Conservation (phyloP, 2,888 invertebrate genomes). For the Allolobophora icterica region DNA sequence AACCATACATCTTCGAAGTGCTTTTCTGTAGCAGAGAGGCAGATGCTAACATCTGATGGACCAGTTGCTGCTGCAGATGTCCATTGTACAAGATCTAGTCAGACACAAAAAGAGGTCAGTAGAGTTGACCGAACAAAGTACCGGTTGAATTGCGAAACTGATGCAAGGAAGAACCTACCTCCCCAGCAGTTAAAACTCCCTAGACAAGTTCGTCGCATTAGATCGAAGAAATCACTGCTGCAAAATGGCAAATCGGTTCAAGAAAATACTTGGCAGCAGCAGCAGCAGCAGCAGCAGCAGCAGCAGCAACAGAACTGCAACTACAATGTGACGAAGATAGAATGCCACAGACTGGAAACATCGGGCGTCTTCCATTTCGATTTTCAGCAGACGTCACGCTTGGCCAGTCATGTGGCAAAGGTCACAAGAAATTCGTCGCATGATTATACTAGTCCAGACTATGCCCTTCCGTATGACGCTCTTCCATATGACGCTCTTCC, state of each 20-base stretch:
- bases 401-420: slow-evolving; percentile 6
- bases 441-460: not conserved
- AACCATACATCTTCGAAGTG: not conserved
- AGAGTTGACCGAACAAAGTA: not conserved
- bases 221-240: not conserved
- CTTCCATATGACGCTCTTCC: not conserved
- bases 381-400: not conserved
- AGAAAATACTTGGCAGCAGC: not conserved
- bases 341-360: not conserved
- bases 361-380: slow-evolving; percentile 24
- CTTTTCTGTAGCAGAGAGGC: not conserved
- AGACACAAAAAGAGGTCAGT: not conserved
- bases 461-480: slow-evolving; percentile 5
- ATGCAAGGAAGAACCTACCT: not conserved
- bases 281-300: not conserved
- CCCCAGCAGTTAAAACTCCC: not conserved
- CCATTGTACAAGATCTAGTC: not conserved
- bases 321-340: not conserved
- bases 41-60: not conserved
- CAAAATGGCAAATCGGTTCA: not conserved
- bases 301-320: not conserved
- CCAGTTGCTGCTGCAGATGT: not conserved
- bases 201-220: not conserved
- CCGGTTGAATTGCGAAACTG: not conserved
- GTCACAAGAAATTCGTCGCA: not conserved